Base-by-base conservation (phyloP, 2,888 invertebrate species). In the Ophion ventricosus region DNA sequence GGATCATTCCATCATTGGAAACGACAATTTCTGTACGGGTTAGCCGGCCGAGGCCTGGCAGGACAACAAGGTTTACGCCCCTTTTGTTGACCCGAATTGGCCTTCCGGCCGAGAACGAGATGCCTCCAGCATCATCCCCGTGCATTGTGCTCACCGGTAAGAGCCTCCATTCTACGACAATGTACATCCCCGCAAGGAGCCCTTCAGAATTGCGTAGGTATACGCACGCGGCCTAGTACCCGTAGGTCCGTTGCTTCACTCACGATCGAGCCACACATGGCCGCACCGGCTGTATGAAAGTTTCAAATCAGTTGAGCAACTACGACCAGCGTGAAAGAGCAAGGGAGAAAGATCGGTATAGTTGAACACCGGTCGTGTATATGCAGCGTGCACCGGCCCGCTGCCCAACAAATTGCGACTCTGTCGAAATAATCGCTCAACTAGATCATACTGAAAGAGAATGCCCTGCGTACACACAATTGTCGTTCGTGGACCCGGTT, bases 381-480 rank as follows among this genome's bases (percentile, higher is more conserved):
- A 54, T 23, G 64, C n/a, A 29, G 57, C 76, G 54, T 20, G 73
- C 75, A 70, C 75, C 70, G 70, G 84, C 84, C 84, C 84, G 84
- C 84, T n/a, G 76, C 84, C 84, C 84, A 84, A 82, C 84, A 84
- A 87, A 87, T 86, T 84, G 87, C 87, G 84, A 85, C 80, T 84
- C 85, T 86, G 87, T 87, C 87, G 86, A 86, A 87, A 87, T 86
- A 84, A 87, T 87, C 87, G 83, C 73, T 73, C 86, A 81, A 86
- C 86, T 87, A 87, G 87, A 87, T 87, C 87, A 84, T 80, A 85
- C 70, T 29, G 86, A 86, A 87, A 83, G 86, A 87, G 86, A 87
- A 87, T 86, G 85, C 82, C 75, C 49, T 49, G 49, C 49, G 84
- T 80, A 72, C 74, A 79, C 72, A 86, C 86, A 85, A 87, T 85